Conservation (phyloP, 1,140 invertebrate genomes). For the Temnothorax nylanderi region DNA sequence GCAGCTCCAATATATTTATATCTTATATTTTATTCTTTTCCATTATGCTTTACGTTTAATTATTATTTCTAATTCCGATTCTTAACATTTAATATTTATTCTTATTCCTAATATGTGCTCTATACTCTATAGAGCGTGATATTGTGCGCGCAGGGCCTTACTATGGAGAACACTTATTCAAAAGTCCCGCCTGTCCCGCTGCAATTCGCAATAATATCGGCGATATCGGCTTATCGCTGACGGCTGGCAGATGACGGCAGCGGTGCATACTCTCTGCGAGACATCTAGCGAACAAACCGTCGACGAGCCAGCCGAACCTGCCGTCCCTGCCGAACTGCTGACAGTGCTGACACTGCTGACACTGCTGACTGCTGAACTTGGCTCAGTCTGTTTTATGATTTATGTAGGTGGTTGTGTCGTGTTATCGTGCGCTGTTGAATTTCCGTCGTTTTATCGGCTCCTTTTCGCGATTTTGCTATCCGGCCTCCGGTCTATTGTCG, state of each 20-base stretch:
- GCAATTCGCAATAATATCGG: neutral
- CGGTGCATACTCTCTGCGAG: neutral
- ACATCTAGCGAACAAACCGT: neutral
- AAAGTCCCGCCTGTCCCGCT: neutral
- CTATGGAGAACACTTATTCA: neutral
- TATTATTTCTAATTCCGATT: too few relatives aligned
- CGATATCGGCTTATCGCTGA: too few relatives aligned
- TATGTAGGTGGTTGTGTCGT: conserved; percentile 62
- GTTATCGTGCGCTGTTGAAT: conserved; percentile 33
- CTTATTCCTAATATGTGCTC: too few relatives aligned
- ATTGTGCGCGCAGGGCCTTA: too few relatives aligned
- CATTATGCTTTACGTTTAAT: too few relatives aligned
- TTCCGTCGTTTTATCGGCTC: conserved; percentile 32
- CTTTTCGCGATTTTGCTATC: conserved; percentile 24
- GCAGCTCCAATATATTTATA: too few relatives aligned
- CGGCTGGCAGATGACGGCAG: conserved; percentile 25
- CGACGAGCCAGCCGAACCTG: neutral
- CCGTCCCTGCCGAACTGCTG: too few relatives aligned
- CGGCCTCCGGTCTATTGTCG: neutral
- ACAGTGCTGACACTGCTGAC: too few relatives aligned
- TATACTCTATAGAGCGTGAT: too few relatives aligned
- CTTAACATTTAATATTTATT: too few relatives aligned
- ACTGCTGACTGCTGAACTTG: neutral
- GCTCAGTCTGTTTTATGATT: conserved; percentile 70
- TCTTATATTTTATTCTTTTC: too few relatives aligned